Percentiles rank a stretch among this genome's conserved stretches.
These are phyloP conservation scores for Butorides virescens DNA, from an alignment of 2,113 vertebrate genomes.

Conservation along the genomic window DNA sequence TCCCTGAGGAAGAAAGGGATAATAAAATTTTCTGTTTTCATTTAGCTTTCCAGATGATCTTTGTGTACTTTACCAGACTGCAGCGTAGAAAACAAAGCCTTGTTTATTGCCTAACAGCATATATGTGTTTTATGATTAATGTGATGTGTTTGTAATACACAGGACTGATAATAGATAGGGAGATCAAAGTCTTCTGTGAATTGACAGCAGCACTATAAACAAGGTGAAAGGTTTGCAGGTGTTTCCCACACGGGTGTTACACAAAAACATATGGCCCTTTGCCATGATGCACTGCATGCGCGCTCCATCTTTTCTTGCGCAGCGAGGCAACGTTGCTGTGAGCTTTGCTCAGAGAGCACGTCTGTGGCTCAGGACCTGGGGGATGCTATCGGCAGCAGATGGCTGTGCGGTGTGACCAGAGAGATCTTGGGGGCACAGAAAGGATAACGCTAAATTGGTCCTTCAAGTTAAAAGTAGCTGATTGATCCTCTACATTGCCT, in stretches of 20 bases:
- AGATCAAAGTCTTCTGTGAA: slow-evolving; percentile 60
- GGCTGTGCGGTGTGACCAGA: background rate
- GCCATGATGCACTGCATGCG: background rate
- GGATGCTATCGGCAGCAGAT: background rate
- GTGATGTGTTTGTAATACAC: slow-evolving; percentile 10
- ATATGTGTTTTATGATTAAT: slow-evolving; percentile 33
- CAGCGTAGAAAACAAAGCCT: slow-evolving; percentile 29
- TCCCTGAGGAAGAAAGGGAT: background rate
- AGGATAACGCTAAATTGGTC: background rate
- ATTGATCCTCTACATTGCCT: accelerated
- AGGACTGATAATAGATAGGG: slow-evolving; percentile 35
- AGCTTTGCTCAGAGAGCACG: accelerated
- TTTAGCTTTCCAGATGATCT: slow-evolving; percentile 39
- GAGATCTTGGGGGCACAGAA: background rate
- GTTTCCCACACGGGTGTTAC: slow-evolving; percentile 11
- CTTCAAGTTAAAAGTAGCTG: background rate
- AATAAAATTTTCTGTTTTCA: slow-evolving; percentile 6
- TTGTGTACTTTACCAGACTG: slow-evolving; percentile 6
- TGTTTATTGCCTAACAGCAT: background rate
- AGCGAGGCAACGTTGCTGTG: background rate
- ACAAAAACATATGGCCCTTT: slow-evolving; percentile 25
- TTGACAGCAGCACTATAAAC: slow-evolving; percentile 45
- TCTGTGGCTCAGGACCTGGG: background rate
- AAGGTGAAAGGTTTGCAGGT: slow-evolving; percentile 54
- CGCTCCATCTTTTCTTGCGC: background rate